Evolutionary conservation across 1,140 invertebrate species (phyloP).

Genomic region (Paracyclopina nana): DNA sequence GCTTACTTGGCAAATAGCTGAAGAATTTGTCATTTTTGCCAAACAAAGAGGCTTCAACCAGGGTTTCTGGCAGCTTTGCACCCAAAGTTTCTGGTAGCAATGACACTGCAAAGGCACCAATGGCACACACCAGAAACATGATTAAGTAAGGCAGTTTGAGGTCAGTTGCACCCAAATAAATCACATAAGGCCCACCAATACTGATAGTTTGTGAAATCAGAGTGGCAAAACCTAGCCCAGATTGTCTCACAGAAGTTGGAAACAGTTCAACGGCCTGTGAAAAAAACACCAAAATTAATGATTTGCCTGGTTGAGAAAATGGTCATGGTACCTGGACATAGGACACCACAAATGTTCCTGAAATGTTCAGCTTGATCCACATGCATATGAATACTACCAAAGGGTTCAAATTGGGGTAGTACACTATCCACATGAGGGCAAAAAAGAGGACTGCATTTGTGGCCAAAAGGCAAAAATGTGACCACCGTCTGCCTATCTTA

Average conservation of each 20-base stretch:
- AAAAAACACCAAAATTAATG: neutral
- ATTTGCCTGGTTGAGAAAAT: too few relatives aligned
- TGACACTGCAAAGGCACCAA: neutral
- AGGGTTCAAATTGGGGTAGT: neutral
- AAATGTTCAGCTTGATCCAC: constrained; percentile 5
- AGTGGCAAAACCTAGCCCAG: neutral
- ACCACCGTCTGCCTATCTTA: neutral
- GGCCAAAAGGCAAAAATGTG: neutral
- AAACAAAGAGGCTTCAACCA: neutral
- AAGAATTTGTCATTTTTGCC: neutral
- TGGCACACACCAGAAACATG: neutral
- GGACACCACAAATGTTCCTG: neutral
- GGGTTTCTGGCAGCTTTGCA: neutral
- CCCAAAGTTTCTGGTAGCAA: constrained; percentile 9
- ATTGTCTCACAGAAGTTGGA: neutral
- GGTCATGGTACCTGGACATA: constrained; percentile 4
- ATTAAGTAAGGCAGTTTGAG: neutral
- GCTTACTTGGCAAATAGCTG: constrained; percentile 17
- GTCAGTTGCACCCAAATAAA: neutral
- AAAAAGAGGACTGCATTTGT: neutral
- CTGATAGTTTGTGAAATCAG: constrained; percentile 2
- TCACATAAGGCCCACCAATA: constrained; percentile 5
- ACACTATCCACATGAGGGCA: neutral
- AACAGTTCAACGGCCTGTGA: constrained; percentile 5
- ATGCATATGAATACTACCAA: neutral